Base-by-base conservation (phyloP, 2,113 vertebrate species). In the Gobio gobio region DNA sequence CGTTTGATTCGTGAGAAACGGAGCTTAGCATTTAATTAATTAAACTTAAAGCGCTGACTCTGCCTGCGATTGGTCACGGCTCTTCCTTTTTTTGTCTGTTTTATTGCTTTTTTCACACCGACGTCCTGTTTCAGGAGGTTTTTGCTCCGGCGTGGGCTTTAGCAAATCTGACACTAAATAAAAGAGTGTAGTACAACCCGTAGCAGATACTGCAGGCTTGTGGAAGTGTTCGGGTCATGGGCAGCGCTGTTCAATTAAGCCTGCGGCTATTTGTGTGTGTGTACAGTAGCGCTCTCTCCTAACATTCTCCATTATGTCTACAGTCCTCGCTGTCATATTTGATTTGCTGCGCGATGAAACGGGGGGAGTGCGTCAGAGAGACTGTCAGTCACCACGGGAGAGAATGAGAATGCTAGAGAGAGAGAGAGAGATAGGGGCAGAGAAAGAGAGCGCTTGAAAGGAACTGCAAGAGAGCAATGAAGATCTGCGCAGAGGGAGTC, bases 241-340 rank as follows among this genome's bases (percentile, higher is more conserved):
- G 33, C 82, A 86, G 77, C 78, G 58, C 54, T 90, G 88, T 90
- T 88, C 87, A 90, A 90, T 90, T 90, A 90, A 87, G 86, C 89
- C 83, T 56, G 47, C 49, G 88, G 88, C 89, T 90, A 89, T 88
- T 90, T 90, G 89, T 85, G 80, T 90, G 87, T 85, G 83, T 89
- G 85, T 83, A 86, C 86, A 87, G 85, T 86, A 85, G 79, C 83
- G 80, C 84, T 87, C 86, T 88, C 81, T 86, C 78, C 83, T 84
- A 86, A 61, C 84, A 85, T 88, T 90, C 85, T 80, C 90, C 86
- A 90, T 92, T 89, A 91, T 88, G 88, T 87, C 83, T 86, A 91
- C 90, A 92, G 90, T 90, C 83, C 87, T 85, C 58, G 84, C 90
- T 92, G 91, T 91, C 91, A 91, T 88, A 90, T 92, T 90, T 92